Percentiles rank a stretch among this genome's conserved stretches.
Evolutionary conservation across 2,113 vertebrate genomes (phyloP).

Genomic region (Pteropus alecto): DNA sequence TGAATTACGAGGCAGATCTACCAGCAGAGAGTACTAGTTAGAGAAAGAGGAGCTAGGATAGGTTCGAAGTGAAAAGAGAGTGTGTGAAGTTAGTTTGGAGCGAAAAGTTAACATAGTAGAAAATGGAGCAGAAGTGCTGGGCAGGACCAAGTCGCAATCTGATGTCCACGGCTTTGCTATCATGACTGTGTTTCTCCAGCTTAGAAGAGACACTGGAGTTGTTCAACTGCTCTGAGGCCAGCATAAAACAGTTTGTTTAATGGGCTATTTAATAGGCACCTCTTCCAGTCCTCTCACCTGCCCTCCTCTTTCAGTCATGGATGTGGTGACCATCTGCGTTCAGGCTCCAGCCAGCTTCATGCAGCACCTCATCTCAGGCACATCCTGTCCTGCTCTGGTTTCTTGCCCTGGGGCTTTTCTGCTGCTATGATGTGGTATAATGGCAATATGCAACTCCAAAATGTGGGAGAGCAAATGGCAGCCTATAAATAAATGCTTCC

Average conservation of each 20-base stretch:
- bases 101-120: neutral
- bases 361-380: neutral
- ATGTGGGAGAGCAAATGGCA: neutral
- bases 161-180: neutral
- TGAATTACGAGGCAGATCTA: slow-evolving; percentile 18
- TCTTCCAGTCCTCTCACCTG: neutral
- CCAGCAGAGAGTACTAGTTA: neutral
- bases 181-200: neutral
- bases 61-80: neutral
- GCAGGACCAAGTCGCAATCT: neutral
- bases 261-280: neutral
- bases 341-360: neutral
- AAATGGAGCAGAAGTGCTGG: neutral
- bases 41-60: neutral
- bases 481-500: neutral
- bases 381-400: neutral
- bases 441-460: neutral
- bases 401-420: neutral
- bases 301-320: neutral
- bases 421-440: neutral
- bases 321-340: neutral
- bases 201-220: neutral
- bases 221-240: neutral
- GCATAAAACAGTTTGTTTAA: neutral
- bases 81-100: neutral